phyloP scores from a whole-genome alignment of 2,797 vertebrate species.

The Avahi laniger region DNA sequence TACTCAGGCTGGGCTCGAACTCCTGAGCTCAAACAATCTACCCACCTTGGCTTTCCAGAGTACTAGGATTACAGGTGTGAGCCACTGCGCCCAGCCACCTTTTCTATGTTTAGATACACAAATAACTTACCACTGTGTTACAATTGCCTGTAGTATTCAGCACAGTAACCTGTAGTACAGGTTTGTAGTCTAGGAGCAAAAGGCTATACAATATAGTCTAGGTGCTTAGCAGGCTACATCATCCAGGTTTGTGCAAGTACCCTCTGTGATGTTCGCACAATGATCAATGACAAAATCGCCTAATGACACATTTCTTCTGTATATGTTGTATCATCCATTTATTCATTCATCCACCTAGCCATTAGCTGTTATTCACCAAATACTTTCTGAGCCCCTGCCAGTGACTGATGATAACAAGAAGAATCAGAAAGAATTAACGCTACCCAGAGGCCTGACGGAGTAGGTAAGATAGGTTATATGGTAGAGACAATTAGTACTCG shows the following conservation, averaged over 20 bases:
- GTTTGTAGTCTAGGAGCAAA: background rate
- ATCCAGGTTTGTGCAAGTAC: background rate
- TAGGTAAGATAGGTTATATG: too few relatives aligned
- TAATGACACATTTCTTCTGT: background rate
- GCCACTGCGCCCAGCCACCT: too few relatives aligned
- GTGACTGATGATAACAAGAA: background rate
- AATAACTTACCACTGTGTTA: background rate
- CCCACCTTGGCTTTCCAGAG: too few relatives aligned
- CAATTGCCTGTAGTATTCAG: background rate
- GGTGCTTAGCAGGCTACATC: background rate
- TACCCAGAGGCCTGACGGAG: background rate
- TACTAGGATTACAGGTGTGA: too few relatives aligned
- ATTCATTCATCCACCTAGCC: background rate
- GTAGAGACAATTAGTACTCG: background rate
- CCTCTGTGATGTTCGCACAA: background rate
- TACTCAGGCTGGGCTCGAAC: too few relatives aligned
- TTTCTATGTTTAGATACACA: background rate
- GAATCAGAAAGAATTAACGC: background rate
- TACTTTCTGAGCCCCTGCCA: background rate
- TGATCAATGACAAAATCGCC: background rate
- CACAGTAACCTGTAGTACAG: background rate
- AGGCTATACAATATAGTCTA: background rate
- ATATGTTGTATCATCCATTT: background rate
- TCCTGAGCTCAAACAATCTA: too few relatives aligned
- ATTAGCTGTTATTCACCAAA: background rate